Percentiles rank a stretch among this genome's conserved stretches.
These are phyloP conservation scores for Prionchulus punctatus DNA, from an alignment of 2,888 invertebrate species.

Conservation along the genomic window DNA sequence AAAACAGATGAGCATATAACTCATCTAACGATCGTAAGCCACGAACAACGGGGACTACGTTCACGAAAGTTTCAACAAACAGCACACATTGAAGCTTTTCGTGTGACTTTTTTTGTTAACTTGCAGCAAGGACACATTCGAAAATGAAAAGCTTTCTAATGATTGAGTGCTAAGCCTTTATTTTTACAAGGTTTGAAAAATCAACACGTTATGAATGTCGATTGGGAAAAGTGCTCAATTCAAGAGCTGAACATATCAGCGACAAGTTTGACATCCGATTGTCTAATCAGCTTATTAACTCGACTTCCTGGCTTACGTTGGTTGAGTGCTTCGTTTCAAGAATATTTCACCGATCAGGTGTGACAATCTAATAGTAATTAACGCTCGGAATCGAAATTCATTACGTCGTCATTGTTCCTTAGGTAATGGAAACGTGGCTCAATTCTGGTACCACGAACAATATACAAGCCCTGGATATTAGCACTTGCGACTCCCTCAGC, in stretches of 20 bases:
- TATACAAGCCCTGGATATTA: slow-evolving; percentile 73
- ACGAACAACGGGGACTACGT: too few species aligned
- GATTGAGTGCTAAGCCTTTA: too few species aligned
- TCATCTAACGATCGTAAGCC: too few species aligned
- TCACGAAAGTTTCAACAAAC: too few species aligned
- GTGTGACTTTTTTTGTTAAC: too few species aligned
- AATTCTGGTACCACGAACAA: slow-evolving; percentile 59
- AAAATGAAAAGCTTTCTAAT: too few species aligned
- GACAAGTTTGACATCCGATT: slow-evolving; percentile 83
- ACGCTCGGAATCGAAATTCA: too few species aligned
- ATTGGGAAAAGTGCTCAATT: slow-evolving; percentile 83
- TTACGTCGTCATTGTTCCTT: neutral
- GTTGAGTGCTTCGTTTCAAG: slow-evolving; percentile 85
- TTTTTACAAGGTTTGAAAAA: slow-evolving; percentile 58
- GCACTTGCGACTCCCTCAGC: slow-evolving; percentile 80
- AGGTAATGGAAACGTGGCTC: slow-evolving; percentile 72
- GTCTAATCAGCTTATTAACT: slow-evolving; percentile 74
- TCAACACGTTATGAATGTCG: slow-evolving; percentile 80
- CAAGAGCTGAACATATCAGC: slow-evolving; percentile 92
- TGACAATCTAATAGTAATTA: too few species aligned
- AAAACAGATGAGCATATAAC: too few species aligned
- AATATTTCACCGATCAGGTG: slow-evolving; percentile 89
- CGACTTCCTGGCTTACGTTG: slow-evolving; percentile 68
- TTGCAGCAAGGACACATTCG: too few species aligned
- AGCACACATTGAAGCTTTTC: too few species aligned